These are phyloP conservation scores for Phenganax stokvisi DNA, from an alignment of 92 coral and sea anemone genomes.

Conservation along the genomic window DNA sequence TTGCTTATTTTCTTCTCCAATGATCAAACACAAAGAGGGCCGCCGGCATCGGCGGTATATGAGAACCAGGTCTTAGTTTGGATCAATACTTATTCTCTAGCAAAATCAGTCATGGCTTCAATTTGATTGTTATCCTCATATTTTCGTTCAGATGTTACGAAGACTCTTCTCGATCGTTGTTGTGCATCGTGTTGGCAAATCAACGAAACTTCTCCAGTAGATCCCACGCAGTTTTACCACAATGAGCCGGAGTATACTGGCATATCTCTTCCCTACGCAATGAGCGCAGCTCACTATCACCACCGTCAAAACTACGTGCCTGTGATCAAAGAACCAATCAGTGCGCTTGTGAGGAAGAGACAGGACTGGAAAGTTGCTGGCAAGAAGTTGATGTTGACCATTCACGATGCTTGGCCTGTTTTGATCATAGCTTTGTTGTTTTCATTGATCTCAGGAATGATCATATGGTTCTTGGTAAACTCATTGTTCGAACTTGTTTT, in stretches of 20 bases:
- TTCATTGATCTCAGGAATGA: conserved; percentile 66
- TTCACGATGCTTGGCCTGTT: conserved; percentile 83
- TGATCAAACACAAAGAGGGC: too few relatives aligned
- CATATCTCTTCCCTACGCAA: not conserved
- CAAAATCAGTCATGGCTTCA: too few relatives aligned
- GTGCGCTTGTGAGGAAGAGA: not conserved
- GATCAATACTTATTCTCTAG: too few relatives aligned
- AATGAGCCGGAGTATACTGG: not conserved
- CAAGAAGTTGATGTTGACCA: conserved; percentile 50
- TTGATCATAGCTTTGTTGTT: conserved; percentile 60
- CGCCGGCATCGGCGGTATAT: too few relatives aligned
- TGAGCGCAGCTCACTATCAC: not conserved
- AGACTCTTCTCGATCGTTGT: not conserved
- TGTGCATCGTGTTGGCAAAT: conserved; percentile 1
- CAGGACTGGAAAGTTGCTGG: conserved; percentile 34
- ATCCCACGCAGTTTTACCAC: not conserved
- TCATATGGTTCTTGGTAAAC: conserved; percentile 64
- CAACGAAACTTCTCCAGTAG: not conserved
- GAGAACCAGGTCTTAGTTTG: too few relatives aligned
- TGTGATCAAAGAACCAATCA: not conserved
- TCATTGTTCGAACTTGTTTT: not conserved
- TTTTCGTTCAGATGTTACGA: not conserved
- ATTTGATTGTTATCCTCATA: too few relatives aligned
- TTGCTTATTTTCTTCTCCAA: too few relatives aligned
- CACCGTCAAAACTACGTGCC: not conserved